Conservation (phyloP, 1,140 invertebrate species). For the Panonychus citri region DNA sequence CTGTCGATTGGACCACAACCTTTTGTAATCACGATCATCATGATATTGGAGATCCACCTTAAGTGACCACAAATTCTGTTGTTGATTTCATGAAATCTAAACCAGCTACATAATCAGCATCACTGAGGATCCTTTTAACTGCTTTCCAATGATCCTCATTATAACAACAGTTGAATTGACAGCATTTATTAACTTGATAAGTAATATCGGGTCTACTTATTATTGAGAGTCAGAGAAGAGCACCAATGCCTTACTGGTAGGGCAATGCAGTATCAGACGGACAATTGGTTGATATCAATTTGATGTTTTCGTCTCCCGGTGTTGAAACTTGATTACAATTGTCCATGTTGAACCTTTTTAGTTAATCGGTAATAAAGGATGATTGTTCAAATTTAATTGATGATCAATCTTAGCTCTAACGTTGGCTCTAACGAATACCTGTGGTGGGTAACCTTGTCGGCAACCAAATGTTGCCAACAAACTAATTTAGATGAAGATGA, state of each 20-base stretch:
- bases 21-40: conserved; percentile 19
- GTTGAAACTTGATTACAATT: too few relatives aligned
- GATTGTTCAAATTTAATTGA: too few relatives aligned
- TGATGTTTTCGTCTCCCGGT: too few relatives aligned
- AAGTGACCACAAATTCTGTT: conserved; percentile 12
- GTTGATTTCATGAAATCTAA: not conserved
- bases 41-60: conserved; percentile 15
- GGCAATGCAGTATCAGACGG: conserved; percentile 7
- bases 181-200: conserved; percentile 22
- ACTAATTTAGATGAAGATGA: too few relatives aligned
- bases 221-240: conserved; percentile 22
- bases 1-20: conserved; percentile 17
- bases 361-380: too few relatives aligned
- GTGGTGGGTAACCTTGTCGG: too few relatives aligned
- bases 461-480: too few relatives aligned
- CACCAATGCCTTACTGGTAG: conserved; percentile 13
- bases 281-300: not conserved
- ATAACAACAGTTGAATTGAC: conserved; percentile 20
- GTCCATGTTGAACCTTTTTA: too few relatives aligned
- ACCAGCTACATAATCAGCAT: conserved; percentile 9
- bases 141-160: conserved; percentile 17
- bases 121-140: conserved; percentile 15
- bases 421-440: too few relatives aligned
- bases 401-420: too few relatives aligned
- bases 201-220: conserved; percentile 27